A percentile compares a stretch with the other conserved stretches of the same genome.
phyloP scores from a whole-genome alignment of 2,888 invertebrate genomes.

The Troides helena region DNA sequence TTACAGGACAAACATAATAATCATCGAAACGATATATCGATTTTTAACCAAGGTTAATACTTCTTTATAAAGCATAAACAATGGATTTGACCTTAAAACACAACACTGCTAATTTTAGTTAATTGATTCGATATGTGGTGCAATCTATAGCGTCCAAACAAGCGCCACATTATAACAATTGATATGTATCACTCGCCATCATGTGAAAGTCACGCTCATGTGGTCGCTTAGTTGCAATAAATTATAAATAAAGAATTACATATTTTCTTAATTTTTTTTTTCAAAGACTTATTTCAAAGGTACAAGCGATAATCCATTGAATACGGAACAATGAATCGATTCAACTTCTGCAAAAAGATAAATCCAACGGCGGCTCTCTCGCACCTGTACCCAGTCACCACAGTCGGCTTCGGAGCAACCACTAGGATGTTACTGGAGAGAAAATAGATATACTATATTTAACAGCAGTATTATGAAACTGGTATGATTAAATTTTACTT shows the following conservation, averaged over 20 bases:
- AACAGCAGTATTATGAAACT: conserved; percentile 24
- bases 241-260: background rate
- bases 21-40: too few species aligned
- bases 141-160: too few species aligned
- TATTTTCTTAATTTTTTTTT: background rate
- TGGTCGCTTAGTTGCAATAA: too few species aligned
- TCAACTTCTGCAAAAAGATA: conserved; percentile 16
- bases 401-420: conserved; percentile 3
- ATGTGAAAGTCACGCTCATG: too few species aligned
- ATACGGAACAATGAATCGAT: conserved; percentile 21
- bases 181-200: too few species aligned
- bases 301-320: conserved; percentile 8
- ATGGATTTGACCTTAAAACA: too few species aligned
- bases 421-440: conserved; percentile 16
- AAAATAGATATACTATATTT: conserved; percentile 17
- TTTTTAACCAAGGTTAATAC: too few species aligned
- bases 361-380: background rate
- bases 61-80: too few species aligned
- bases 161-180: too few species aligned
- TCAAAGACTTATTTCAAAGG: conserved; percentile 1
- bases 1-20: too few species aligned
- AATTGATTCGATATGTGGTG: too few species aligned
- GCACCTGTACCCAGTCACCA: conserved; percentile 15
- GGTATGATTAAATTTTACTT: conserved; percentile 16
- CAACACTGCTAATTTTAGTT: too few species aligned